These are phyloP conservation scores for Caenorhabditis sp. DNA, from an alignment of 2,888 invertebrate species.

Conservation along the genomic window DNA sequence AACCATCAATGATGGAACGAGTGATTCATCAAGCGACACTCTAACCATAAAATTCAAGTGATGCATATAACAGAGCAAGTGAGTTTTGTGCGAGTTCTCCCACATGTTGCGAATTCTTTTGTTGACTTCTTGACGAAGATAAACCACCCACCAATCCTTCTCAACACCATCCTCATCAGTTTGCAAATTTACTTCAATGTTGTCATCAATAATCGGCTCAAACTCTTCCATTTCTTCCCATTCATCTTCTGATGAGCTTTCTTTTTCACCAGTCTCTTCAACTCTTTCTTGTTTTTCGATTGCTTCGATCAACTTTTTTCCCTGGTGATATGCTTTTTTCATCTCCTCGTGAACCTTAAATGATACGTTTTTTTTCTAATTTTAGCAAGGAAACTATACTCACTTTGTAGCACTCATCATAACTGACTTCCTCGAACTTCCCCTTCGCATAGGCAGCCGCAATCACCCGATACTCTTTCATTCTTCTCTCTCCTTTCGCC, in stretches of 20 bases:
- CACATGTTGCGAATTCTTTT: constrained; percentile 39
- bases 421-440: constrained; percentile 26
- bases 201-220: constrained; percentile 32
- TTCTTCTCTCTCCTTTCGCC: constrained; percentile 36
- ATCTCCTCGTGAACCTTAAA: constrained; percentile 22
- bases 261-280: constrained; percentile 7
- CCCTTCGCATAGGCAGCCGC: constrained; percentile 21
- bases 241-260: constrained; percentile 54
- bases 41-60: constrained; percentile 37
- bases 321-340: constrained; percentile 37
- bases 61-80: constrained; percentile 45
- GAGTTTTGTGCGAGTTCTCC: constrained; percentile 46
- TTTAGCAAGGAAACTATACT: too few relatives aligned
- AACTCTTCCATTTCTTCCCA: constrained; percentile 60
- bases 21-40: constrained; percentile 35
- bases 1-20: constrained; percentile 46
- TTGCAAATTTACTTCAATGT: constrained; percentile 32
- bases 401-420: constrained; percentile 29
- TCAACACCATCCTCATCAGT: constrained; percentile 18
- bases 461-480: constrained; percentile 26
- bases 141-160: constrained; percentile 49
- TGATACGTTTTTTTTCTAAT: too few relatives aligned
- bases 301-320: constrained; percentile 20
- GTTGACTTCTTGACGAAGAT: constrained; percentile 47
- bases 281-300: constrained; percentile 9